Evolutionary conservation across 2,113 vertebrate species (phyloP).

Genomic region (Atractosteus spatula): DNA sequence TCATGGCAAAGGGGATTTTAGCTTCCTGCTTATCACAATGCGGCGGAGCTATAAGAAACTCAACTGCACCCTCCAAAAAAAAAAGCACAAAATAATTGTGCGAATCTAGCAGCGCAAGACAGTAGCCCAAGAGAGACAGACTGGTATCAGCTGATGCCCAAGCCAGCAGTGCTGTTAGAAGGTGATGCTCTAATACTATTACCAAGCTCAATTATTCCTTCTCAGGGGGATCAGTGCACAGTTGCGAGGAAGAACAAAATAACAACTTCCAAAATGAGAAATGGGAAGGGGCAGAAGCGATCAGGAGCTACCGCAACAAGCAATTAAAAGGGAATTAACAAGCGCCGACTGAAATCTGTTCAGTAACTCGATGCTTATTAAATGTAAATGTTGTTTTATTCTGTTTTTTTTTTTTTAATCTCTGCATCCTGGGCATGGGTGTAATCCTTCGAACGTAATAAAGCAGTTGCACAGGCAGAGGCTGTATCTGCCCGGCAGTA

Average conservation of each 20-base stretch:
- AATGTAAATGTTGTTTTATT: constrained; percentile 2
- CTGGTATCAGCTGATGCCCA: too few relatives aligned
- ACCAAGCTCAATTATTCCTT: background rate
- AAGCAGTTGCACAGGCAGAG: background rate
- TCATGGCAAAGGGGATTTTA: too few relatives aligned
- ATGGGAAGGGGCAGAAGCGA: background rate
- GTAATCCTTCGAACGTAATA: background rate
- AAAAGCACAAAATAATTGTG: too few relatives aligned
- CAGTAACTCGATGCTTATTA: constrained; percentile 1
- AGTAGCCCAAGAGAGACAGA: too few relatives aligned
- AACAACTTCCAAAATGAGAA: background rate
- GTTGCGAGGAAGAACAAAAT: background rate
- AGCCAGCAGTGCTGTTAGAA: background rate
- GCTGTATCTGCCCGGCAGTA: background rate
- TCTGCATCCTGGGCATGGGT: background rate
- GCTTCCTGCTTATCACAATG: too few relatives aligned
- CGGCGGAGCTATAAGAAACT: too few relatives aligned
- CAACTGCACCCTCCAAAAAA: too few relatives aligned
- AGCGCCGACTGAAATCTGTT: background rate
- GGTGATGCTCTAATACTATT: background rate
- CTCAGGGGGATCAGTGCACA: background rate
- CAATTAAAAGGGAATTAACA: constrained; percentile 11
- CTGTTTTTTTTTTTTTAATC: background rate
- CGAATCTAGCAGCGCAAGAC: too few relatives aligned
- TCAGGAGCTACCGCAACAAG: background rate